Conservation (phyloP, 2,797 vertebrate species). For the Poeciliopsis paucimaculata region DNA sequence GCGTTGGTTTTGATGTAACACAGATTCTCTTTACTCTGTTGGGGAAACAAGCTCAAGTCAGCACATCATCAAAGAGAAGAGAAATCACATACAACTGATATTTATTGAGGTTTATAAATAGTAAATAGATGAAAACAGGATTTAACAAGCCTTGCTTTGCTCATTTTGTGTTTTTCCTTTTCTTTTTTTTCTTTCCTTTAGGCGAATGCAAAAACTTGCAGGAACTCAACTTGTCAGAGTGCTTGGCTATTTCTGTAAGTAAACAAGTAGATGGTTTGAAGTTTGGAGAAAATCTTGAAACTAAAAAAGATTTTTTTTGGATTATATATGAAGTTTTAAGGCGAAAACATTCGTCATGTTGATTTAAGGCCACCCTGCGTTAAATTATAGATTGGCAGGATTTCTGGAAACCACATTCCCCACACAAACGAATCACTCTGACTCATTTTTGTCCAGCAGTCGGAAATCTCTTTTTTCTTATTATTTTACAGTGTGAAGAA, state of each 20-base stretch:
- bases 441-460: neutral
- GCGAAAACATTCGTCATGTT: neutral
- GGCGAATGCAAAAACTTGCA: slow-evolving; percentile 87
- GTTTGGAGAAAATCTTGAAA: neutral
- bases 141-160: neutral
- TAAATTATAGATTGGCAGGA: neutral
- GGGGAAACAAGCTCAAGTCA: slow-evolving; percentile 8
- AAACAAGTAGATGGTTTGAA: slow-evolving; percentile 28
- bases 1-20: slow-evolving; percentile 44
- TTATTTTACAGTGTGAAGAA: neutral
- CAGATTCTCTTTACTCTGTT: slow-evolving; percentile 47
- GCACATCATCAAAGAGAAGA: slow-evolving; percentile 11
- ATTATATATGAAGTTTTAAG: neutral
- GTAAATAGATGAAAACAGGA: neutral
- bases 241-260: slow-evolving; percentile 82
- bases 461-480: neutral
- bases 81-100: neutral
- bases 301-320: neutral
- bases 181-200: slow-evolving; percentile 54
- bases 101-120: neutral
- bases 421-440: neutral
- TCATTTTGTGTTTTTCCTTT: neutral
- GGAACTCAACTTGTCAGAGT: slow-evolving; percentile 87
- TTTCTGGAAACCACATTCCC: neutral
- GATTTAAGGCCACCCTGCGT: neutral